These are phyloP conservation scores for Amiota communis DNA, from an alignment of 2,888 invertebrate species.

Conservation along the genomic window DNA sequence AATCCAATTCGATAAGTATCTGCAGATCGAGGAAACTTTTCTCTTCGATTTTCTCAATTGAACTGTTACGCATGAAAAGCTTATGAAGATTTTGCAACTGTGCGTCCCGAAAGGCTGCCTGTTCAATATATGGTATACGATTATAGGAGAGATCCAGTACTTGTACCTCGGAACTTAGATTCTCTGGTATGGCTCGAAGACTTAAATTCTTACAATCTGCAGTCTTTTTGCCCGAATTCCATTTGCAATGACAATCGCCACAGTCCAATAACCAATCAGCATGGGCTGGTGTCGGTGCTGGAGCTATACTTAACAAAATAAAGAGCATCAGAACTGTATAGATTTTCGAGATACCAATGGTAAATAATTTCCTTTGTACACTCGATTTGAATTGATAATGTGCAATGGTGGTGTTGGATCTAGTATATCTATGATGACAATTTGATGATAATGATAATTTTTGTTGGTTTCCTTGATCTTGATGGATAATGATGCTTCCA, in stretches of 20 bases:
- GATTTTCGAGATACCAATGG: background rate
- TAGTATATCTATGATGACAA: too few species aligned
- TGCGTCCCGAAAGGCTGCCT: constrained; percentile 80
- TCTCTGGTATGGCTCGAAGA: constrained; percentile 80
- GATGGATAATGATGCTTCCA: background rate
- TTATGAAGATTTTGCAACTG: constrained; percentile 86
- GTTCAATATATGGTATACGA: constrained; percentile 78
- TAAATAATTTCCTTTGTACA: constrained; percentile 18
- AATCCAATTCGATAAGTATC: constrained; percentile 86
- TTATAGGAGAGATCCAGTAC: constrained; percentile 83
- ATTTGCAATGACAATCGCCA: constrained; percentile 83
- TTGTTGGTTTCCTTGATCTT: background rate
- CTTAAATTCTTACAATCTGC: constrained; percentile 84
- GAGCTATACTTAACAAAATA: constrained; percentile 47
- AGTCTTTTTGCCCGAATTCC: constrained; percentile 88
- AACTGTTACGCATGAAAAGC: constrained; percentile 82
- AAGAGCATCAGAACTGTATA: constrained; percentile 40
- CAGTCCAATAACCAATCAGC: constrained; percentile 71
- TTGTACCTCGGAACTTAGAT: constrained; percentile 81
- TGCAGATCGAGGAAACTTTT: constrained; percentile 83
- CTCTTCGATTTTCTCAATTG: constrained; percentile 80
- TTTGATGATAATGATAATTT: too few species aligned
- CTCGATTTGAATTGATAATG: constrained; percentile 29
- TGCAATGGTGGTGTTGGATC: constrained; percentile 4
- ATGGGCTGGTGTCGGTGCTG: constrained; percentile 40